phyloP scores from a whole-genome alignment of 2,888 invertebrate species.

The Coenonympha glycerion region DNA sequence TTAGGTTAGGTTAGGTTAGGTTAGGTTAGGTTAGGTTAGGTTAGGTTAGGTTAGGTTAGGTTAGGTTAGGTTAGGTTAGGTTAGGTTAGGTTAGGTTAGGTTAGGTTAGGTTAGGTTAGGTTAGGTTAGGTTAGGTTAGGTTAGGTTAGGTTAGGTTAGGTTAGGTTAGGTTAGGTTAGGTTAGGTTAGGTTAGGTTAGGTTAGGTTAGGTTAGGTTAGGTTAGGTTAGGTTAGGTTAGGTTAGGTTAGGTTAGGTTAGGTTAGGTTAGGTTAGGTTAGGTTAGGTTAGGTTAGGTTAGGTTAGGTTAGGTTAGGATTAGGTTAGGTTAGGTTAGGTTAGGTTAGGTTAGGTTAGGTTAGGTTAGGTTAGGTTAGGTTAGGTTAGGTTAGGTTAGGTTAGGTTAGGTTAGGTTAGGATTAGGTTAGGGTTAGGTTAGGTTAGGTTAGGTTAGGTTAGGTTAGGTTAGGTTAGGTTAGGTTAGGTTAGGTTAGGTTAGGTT shows the following conservation, averaged over 20 bases:
- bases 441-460: conserved; percentile 4
- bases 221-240: conserved; percentile 18
- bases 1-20: conserved; percentile 29
- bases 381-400: conserved; percentile 5
- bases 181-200: conserved; percentile 34
- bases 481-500: conserved; percentile 4
- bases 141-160: conserved; percentile 36
- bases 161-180: conserved; percentile 34
- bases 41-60: conserved; percentile 25
- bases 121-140: conserved; percentile 35
- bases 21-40: conserved; percentile 28
- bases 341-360: conserved; percentile 6
- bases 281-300: not conserved
- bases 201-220: conserved; percentile 32
- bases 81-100: conserved; percentile 35
- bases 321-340: conserved; percentile 6
- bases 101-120: conserved; percentile 35
- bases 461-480: conserved; percentile 1
- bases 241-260: conserved; percentile 30
- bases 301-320: conserved; percentile 6
- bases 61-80: conserved; percentile 34
- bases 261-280: conserved; percentile 29
- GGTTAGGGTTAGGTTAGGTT: conserved; percentile 5
- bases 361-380: conserved; percentile 6
- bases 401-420: no score